Base-by-base conservation (phyloP, 2,797 vertebrate species). In the Myotis daubentonii region DNA sequence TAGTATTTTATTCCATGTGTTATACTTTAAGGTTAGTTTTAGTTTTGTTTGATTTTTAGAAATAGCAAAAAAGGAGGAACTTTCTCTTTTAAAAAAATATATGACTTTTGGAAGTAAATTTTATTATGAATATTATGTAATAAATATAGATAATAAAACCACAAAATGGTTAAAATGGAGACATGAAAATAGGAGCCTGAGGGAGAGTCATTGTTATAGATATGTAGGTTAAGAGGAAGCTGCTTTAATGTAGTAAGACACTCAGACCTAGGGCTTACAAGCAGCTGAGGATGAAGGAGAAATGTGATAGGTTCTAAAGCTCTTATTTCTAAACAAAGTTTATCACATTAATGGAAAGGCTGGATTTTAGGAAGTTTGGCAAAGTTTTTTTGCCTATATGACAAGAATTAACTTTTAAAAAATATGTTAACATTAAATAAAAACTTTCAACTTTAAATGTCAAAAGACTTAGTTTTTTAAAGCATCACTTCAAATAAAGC, bases 31-130 rank as follows among this genome's bases (percentile, higher is more conserved):
- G 28, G 41, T 91, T 79, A 74, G 13, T 72, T 75, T 87, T 70
- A 79, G n/a, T 89, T 94, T 28, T 84, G 8, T 71, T 96, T 93
- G 70, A 78, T 62, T 88, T 17, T 91, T 87, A 79, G 38, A 30
- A 74, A 93, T 89, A 92, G 80, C 47, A n/a, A 66, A 84, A 85
- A 88, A 81, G 15, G 2, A 30, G 2, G 25, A 36, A 33, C 12
- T 49, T 81, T 81, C 19, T 81, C 36, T 92, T 74, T 80, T 28
- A 75, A 93, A 93, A 78, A 81, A 44, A 19, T 38, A 19, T 88
- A 44, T 95, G 51, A 44, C 74, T 91, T 93, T 93, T 79, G 38
- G 72, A 78, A 92, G 41, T 72, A 94, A 87, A 79, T 86, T 28
- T 53, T 85, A 23, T 70, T 41, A 75, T 68, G 2, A 16, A 44